Conservation (phyloP, 2,797 vertebrate species). For the Girardinus metallicus region DNA sequence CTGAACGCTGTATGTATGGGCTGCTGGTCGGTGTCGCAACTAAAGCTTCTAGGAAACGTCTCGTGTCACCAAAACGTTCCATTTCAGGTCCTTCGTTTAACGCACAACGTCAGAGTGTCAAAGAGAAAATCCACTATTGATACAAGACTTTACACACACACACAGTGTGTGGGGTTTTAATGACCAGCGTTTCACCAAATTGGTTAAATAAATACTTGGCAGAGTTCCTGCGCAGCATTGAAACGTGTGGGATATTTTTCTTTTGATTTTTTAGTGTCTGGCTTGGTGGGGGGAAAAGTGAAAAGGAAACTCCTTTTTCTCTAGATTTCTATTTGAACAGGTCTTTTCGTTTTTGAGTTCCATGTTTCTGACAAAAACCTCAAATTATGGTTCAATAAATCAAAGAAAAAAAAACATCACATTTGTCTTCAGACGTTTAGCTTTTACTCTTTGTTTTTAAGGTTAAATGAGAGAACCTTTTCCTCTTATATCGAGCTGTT, state of each 20-base stretch:
- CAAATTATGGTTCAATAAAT: background rate
- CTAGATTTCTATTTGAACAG: background rate
- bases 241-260: background rate
- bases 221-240: background rate
- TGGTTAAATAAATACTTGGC: background rate
- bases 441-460: background rate
- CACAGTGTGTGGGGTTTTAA: background rate
- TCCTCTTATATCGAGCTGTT: background rate
- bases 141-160: background rate
- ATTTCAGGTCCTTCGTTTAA: background rate
- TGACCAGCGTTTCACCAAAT: background rate
- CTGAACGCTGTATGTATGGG: conserved; percentile 87
- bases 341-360: background rate
- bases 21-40: background rate
- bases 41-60: background rate
- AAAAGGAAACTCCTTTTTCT: background rate
- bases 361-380: background rate
- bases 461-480: background rate
- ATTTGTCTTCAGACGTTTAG: background rate
- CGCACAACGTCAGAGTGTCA: background rate
- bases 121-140: background rate
- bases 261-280: background rate
- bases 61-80: background rate
- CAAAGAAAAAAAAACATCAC: background rate
- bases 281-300: background rate